A percentile compares a stretch with the other conserved stretches of the same genome.
phyloP scores from a whole-genome alignment of 2,113 vertebrate genomes.

The Semnornis frantzii region DNA sequence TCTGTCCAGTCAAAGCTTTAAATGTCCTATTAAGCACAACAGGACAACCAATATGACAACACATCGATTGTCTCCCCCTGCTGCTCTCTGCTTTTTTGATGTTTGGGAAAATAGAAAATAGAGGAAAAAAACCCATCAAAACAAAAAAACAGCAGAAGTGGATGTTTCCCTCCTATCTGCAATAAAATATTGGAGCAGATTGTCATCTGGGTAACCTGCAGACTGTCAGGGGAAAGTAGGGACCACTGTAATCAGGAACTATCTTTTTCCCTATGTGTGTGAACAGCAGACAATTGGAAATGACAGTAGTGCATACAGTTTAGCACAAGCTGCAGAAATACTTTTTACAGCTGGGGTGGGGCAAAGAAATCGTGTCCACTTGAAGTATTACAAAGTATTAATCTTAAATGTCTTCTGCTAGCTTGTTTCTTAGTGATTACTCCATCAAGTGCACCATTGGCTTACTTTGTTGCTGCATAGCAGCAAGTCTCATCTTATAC shows the following conservation, averaged over 20 bases:
- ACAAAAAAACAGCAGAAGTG: background rate
- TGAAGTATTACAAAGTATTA: background rate
- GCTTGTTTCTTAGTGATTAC: background rate
- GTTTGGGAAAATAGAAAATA: background rate
- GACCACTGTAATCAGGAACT: background rate
- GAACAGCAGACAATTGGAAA: background rate
- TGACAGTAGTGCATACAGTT: background rate
- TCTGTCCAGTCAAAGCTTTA: background rate
- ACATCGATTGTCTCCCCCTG: background rate
- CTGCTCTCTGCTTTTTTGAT: background rate
- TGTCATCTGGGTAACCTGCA: background rate
- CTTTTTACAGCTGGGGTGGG: background rate
- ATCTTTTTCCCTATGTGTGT: background rate
- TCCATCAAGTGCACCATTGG: background rate
- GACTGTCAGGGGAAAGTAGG: background rate
- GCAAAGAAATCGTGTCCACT: background rate
- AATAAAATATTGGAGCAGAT: background rate
- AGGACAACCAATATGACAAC: fast-evolving
- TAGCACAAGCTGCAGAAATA: background rate
- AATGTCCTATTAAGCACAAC: background rate
- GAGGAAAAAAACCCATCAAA: background rate
- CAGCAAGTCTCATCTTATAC: background rate
- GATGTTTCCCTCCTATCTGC: background rate
- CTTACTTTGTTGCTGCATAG: background rate
- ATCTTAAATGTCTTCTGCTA: background rate